These are phyloP conservation scores for Brachionus rotundiformis DNA, from an alignment of 1,140 invertebrate genomes.

Conservation along the genomic window DNA sequence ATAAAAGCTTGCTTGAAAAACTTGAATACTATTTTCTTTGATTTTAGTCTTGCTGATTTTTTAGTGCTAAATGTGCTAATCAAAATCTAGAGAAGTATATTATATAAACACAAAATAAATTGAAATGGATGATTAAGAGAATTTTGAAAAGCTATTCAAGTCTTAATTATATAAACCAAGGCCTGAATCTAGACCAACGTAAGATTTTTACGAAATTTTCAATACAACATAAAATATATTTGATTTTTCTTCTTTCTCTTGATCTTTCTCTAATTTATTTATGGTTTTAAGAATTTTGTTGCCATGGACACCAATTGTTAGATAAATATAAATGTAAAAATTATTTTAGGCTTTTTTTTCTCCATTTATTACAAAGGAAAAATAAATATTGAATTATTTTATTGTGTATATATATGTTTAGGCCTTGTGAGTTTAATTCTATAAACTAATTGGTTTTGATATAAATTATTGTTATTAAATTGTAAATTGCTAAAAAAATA, in stretches of 20 bases:
- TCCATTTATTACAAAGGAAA: not conserved
- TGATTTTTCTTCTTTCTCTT: not conserved
- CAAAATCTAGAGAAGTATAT: not conserved
- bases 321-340: slow-evolving; percentile 17
- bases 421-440: slow-evolving; percentile 2
- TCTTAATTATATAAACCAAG: not conserved
- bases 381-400: slow-evolving; percentile 23
- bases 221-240: not conserved
- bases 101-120: not conserved
- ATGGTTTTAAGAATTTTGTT: not conserved
- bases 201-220: not conserved
- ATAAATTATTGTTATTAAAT: not conserved
- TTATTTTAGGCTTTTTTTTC: slow-evolving; percentile 13
- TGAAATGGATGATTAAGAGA: not conserved
- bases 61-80: not conserved
- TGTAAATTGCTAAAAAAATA: not conserved
- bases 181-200: not conserved
- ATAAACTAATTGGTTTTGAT: not conserved
- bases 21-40: not conserved
- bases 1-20: not conserved
- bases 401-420: not conserved
- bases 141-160: not conserved
- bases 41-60: not conserved
- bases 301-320: not conserved
- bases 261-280: not conserved